phyloP scores from a whole-genome alignment of 2,113 vertebrate genomes.

The Sorex araneus region DNA sequence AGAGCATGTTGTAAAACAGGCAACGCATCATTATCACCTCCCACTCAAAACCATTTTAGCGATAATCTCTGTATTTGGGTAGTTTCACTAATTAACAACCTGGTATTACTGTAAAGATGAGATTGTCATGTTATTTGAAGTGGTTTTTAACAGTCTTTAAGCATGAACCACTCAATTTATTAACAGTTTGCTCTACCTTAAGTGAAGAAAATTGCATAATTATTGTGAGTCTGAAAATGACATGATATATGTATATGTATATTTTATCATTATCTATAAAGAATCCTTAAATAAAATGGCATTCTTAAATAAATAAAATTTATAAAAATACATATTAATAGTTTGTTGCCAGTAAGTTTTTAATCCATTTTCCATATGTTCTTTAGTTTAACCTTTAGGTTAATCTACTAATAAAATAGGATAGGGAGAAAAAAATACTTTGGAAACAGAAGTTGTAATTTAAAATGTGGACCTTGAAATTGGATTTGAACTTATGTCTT shows the following conservation, averaged over 20 bases:
- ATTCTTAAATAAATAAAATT: slow-evolving; percentile 60
- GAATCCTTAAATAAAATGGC: slow-evolving; percentile 38
- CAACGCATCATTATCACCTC: slow-evolving; percentile 81
- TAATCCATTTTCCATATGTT: not conserved
- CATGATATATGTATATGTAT: slow-evolving; percentile 60
- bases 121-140: slow-evolving; percentile 86
- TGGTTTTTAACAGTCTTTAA: slow-evolving; percentile 84
- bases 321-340: slow-evolving; percentile 1
- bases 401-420: not conserved
- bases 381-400: slow-evolving; percentile 47
- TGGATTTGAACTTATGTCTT: not conserved
- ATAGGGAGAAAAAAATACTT: not conserved
- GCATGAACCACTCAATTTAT: slow-evolving; percentile 80
- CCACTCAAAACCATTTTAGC: slow-evolving; percentile 86
- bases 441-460: not conserved
- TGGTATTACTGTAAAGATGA: slow-evolving; percentile 83
- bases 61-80: slow-evolving; percentile 85
- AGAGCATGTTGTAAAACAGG: slow-evolving; percentile 82
- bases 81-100: slow-evolving; percentile 88
- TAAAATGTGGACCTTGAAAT: slow-evolving; percentile 51
- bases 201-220: slow-evolving; percentile 73
- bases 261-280: slow-evolving; percentile 65
- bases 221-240: slow-evolving; percentile 78
- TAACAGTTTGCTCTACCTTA: slow-evolving; percentile 80
- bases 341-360: not conserved